Conservation (phyloP, 2,797 vertebrate genomes). For the Ambastaia sidthimunki region DNA sequence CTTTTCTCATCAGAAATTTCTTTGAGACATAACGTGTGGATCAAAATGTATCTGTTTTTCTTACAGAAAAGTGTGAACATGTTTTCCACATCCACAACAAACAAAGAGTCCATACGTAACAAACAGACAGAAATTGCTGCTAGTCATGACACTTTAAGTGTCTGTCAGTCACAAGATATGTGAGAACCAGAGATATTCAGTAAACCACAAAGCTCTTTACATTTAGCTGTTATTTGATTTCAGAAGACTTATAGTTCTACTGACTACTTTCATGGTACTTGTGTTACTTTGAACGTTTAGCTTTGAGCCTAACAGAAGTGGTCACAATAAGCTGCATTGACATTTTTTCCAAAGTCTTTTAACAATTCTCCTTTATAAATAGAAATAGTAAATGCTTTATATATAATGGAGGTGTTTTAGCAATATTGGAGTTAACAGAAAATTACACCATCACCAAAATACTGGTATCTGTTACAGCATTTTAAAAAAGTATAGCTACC, state of each 20-base stretch:
- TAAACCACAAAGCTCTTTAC: not conserved
- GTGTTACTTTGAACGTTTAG: not conserved
- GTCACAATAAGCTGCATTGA: no score
- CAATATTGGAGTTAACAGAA: not conserved
- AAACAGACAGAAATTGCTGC: not conserved
- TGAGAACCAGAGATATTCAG: not conserved
- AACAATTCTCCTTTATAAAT: no score
- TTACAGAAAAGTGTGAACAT: not conserved
- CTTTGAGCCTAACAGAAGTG: not conserved
- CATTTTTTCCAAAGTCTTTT: no score
- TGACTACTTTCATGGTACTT: not conserved
- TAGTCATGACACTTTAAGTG: no score
- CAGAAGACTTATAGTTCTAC: no score
- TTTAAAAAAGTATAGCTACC: not conserved
- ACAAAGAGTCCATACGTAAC: not conserved
- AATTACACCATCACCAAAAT: not conserved
- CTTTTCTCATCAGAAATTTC: conserved; percentile 3
- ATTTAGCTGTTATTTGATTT: not conserved
- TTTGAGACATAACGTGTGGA: not conserved
- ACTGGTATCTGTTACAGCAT: not conserved
- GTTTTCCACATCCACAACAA: not conserved
- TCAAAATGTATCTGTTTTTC: not conserved
- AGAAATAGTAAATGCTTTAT: not conserved
- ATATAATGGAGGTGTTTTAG: not conserved
- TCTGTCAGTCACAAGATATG: no score